A percentile compares a stretch with the other conserved stretches of the same genome.
phyloP scores from a whole-genome alignment of 2,797 vertebrate genomes.

The Takifugu rubripes region DNA sequence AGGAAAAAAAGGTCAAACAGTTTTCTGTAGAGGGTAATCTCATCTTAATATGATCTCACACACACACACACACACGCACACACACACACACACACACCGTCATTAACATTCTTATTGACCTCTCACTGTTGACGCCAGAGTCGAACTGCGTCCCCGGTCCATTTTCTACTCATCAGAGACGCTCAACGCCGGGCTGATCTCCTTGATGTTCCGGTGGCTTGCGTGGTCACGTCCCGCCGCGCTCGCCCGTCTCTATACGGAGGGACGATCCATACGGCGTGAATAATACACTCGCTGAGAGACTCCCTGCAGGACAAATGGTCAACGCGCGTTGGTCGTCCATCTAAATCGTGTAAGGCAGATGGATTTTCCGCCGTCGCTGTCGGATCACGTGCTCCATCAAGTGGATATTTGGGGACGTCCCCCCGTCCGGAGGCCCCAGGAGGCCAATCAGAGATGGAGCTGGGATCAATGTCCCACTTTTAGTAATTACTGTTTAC shows the following conservation, averaged over 20 bases:
- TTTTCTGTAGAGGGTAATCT: too few relatives aligned
- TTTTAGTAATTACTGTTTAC: constrained; percentile 61
- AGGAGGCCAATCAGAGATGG: constrained; percentile 9
- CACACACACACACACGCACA: too few relatives aligned
- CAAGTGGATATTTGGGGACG: constrained; percentile 34
- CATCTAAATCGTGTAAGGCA: too few relatives aligned
- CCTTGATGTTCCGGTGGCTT: constrained; percentile 22
- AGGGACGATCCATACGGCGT: constrained; percentile 52
- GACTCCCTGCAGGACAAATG: not conserved
- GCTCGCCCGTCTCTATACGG: constrained; percentile 12
- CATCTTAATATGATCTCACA: too few relatives aligned
- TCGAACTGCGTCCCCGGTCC: constrained; percentile 3
- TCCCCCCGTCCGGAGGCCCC: constrained; percentile 19
- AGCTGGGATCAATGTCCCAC: constrained; percentile 54
- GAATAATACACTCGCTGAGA: constrained; percentile 45
- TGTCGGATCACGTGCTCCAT: not conserved
- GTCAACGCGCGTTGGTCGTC: not conserved
- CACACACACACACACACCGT: not conserved
- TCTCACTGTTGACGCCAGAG: constrained; percentile 5
- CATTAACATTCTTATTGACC: constrained; percentile 15
- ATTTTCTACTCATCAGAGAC: constrained; percentile 14
- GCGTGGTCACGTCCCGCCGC: constrained; percentile 15
- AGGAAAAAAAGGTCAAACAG: too few relatives aligned
- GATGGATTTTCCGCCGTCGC: constrained; percentile 7
- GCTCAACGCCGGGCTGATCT: constrained; percentile 1